These are phyloP conservation scores for Holothuria glaberrima DNA, from an alignment of 35 echinoderm and acorn worm genomes.

Conservation along the genomic window DNA sequence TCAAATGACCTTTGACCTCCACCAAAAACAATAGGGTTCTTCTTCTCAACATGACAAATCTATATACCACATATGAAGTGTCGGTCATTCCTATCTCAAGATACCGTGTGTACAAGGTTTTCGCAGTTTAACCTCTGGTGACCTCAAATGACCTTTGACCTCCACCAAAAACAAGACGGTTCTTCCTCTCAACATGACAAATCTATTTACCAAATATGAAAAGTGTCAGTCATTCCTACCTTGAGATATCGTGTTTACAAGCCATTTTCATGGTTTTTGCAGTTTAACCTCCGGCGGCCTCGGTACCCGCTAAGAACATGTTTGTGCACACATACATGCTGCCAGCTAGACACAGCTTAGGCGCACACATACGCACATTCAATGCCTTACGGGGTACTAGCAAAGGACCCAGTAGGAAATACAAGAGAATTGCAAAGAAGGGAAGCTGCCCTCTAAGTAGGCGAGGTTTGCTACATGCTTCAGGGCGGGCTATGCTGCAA, in stretches of 20 bases:
- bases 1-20: neutral
- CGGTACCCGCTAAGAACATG: no score
- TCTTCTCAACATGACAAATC: neutral
- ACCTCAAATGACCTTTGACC: constrained; percentile 7
- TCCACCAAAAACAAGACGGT: neutral
- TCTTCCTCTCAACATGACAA: neutral
- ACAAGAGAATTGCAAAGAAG: no score
- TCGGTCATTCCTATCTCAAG: neutral
- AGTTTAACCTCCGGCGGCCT: no score
- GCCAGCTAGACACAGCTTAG: no score
- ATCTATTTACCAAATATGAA: neutral
- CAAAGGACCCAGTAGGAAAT: no score
- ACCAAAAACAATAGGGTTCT: neutral
- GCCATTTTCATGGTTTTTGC: no score
- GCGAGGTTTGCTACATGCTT: no score
- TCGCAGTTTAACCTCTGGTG: neutral
- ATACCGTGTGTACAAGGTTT: neutral
- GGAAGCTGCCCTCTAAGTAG: no score
- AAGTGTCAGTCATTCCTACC: neutral
- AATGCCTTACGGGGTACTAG: no score
- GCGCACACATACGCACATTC: no score
- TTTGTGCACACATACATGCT: no score
- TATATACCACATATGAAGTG: neutral
- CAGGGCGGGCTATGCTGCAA: no score
- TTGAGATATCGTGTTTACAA: constrained; percentile 15